A percentile compares a stretch with the other conserved stretches of the same genome.
Conservation (phyloP, 2,888 invertebrate species). For the Seira musarum region DNA sequence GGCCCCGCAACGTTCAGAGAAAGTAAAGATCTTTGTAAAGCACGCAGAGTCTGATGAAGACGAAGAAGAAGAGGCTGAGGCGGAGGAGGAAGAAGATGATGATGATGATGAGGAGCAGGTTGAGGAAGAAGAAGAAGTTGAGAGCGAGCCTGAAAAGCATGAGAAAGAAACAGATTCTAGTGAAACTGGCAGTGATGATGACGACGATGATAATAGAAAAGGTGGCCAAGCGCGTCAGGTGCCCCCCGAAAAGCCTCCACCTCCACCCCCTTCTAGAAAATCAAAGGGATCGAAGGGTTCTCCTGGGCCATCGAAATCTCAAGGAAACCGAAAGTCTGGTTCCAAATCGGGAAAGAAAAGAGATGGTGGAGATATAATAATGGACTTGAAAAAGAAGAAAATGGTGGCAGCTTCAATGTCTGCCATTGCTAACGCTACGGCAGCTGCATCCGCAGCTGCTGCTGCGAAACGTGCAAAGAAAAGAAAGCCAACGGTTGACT, state of each 20-base stretch:
- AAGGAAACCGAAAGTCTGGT: slow-evolving; percentile 21
- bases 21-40: slow-evolving; percentile 71
- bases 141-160: slow-evolving; percentile 25
- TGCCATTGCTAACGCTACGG: slow-evolving; percentile 50
- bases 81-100: slow-evolving; percentile 42
- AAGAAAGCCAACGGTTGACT: slow-evolving; percentile 66
- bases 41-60: slow-evolving; percentile 53
- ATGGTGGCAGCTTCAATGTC: slow-evolving; percentile 61
- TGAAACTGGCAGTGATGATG: slow-evolving; percentile 53
- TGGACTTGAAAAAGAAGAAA: slow-evolving; percentile 45
- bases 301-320: not conserved
- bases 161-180: slow-evolving; percentile 37
- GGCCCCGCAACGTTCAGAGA: slow-evolving; percentile 72
- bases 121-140: slow-evolving; percentile 36
- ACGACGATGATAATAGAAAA: slow-evolving; percentile 35
- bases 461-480: slow-evolving; percentile 63
- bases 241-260: slow-evolving; percentile 33
- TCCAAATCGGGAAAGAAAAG: slow-evolving; percentile 35
- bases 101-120: slow-evolving; percentile 38
- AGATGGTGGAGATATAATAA: slow-evolving; percentile 22
- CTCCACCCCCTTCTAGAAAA: slow-evolving; percentile 36
- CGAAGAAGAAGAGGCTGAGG: slow-evolving; percentile 54
- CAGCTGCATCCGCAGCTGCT: slow-evolving; percentile 35
- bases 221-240: slow-evolving; percentile 27
- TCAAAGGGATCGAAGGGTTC: slow-evolving; percentile 26